phyloP scores from a whole-genome alignment of 2,113 vertebrate genomes.

The Cairina moschata region DNA sequence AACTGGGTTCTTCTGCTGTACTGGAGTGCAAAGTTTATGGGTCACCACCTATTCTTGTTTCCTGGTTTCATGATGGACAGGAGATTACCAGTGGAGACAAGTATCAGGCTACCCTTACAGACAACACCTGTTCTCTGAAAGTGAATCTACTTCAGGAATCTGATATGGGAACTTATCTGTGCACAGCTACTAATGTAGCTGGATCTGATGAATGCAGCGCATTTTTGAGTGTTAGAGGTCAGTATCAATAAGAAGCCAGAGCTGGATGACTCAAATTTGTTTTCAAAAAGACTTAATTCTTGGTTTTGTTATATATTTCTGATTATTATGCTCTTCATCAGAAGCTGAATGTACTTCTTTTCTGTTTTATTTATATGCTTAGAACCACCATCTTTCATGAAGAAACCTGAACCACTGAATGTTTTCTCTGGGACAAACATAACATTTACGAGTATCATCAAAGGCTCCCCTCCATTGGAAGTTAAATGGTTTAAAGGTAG shows the following conservation, averaged over 20 bases:
- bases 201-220: slow-evolving; percentile 88
- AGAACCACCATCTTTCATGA: slow-evolving; percentile 96
- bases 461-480: slow-evolving; percentile 88
- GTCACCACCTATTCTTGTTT: slow-evolving; percentile 88
- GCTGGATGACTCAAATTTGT: not conserved
- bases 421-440: slow-evolving; percentile 87
- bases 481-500: slow-evolving; percentile 96
- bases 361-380: slow-evolving; percentile 25
- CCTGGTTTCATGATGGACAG: slow-evolving; percentile 90
- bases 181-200: slow-evolving; percentile 89
- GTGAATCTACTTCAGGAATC: slow-evolving; percentile 85
- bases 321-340: not conserved
- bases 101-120: slow-evolving; percentile 86
- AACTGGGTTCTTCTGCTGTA: slow-evolving; percentile 80
- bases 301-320: not conserved
- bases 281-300: not conserved
- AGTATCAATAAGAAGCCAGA: slow-evolving; percentile 65
- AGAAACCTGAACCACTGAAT: slow-evolving; percentile 87
- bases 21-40: slow-evolving; percentile 95
- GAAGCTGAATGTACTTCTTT: not conserved
- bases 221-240: slow-evolving; percentile 90
- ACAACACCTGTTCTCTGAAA: slow-evolving; percentile 89
- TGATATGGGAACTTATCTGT: slow-evolving; percentile 88
- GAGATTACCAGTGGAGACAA: slow-evolving; percentile 89
- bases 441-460: slow-evolving; percentile 87